Evolutionary conservation across 2,113 vertebrate species (phyloP), one percentile per base, ranked within the genome.

Genomic region (Periophthalmus modestus): DNA sequence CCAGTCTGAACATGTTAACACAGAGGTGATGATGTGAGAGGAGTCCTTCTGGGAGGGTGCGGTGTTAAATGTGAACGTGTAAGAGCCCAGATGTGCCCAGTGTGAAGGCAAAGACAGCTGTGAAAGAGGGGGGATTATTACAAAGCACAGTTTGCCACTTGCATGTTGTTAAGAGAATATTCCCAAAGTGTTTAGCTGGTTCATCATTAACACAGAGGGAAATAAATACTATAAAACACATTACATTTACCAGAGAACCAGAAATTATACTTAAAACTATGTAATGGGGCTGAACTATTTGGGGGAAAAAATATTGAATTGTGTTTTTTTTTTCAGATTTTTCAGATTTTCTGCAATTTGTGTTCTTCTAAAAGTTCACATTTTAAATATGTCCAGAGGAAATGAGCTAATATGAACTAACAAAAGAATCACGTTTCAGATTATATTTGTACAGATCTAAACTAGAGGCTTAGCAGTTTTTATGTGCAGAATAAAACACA

Each of bases 1-100:
- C 78, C 70, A 71, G 78, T 77, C 78, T 13, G 66, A 77, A 74
- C 73, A 81, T 72, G 82, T 78, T 74, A 78, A 86, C 82, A 54
- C 16, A 1, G 34, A 75, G 76, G 78, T 81, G 71, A 77, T 1
- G 13, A 84, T 75, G 74, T 77, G 77, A 80, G 69, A 75, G 80
- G 72, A 48, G 68, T 69, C 52, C 77, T 75, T 61, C 59, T 73
- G 80, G 80, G 87, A 66, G 66, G 4, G 57, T 58, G 43, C 46
- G 34, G 47, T 50, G 34, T 48, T 43, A 34, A 50, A 62, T 66
- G 43, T 69, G 47, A 54, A 55, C 77, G 69, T 69, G 71, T 81
- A 55, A 74, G 36, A 34, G 61, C 69, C 34, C 23, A 81, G 76
- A 78, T 76, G 83, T 75, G 70, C 48, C 33, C 59, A 73, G 74